phyloP scores from a whole-genome alignment of 1,140 invertebrate genomes.

The Bombus consobrinus region DNA sequence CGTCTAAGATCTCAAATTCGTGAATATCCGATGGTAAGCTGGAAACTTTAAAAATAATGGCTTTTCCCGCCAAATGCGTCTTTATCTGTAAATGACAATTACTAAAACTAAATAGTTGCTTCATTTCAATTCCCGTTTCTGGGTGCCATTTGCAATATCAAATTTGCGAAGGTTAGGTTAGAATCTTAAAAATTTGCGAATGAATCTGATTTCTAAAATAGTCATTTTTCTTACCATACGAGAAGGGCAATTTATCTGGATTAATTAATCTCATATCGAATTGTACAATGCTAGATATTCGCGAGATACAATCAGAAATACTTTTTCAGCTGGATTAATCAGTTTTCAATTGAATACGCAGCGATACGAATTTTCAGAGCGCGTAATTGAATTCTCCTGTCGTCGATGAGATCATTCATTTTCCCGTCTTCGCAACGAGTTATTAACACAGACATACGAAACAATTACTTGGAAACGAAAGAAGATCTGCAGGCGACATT shows the following conservation, averaged over 20 bases:
- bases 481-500: background rate
- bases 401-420: constrained; percentile 11
- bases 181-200: background rate
- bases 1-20: background rate
- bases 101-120: too few relatives aligned
- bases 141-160: background rate
- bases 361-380: constrained; percentile 3
- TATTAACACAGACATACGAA: too few relatives aligned
- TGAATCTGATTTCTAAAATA: background rate
- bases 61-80: background rate
- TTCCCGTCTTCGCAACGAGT: background rate
- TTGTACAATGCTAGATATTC: background rate
- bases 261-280: background rate
- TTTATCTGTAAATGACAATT: too few relatives aligned
- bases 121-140: too few relatives aligned
- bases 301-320: background rate
- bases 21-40: background rate
- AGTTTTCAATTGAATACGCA: constrained; percentile 8
- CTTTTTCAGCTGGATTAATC: background rate
- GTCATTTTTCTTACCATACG: background rate
- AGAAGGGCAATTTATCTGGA: background rate
- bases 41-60: background rate
- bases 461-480: background rate
- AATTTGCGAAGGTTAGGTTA: background rate
- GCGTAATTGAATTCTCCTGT: background rate